Conservation (phyloP, 2,113 vertebrate genomes). For the Pleuronectes platessa region DNA sequence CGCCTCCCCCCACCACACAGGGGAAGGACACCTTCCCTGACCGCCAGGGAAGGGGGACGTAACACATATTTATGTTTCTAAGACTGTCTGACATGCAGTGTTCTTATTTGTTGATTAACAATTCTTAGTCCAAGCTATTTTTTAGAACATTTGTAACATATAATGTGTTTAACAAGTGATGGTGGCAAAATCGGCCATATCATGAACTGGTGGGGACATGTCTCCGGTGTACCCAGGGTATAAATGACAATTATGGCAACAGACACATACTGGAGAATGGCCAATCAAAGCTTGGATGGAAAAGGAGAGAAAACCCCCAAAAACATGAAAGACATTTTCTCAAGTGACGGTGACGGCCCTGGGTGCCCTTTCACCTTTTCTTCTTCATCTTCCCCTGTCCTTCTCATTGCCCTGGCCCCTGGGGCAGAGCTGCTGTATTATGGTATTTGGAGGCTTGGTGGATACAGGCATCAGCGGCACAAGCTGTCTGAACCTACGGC, state of each 20-base stretch:
- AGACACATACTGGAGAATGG: background rate
- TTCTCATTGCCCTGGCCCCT: conserved; percentile 33
- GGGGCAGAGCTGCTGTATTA: conserved; percentile 51
- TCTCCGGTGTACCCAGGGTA: too few relatives aligned
- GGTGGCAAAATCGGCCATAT: too few relatives aligned
- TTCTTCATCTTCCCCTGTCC: conserved; percentile 41
- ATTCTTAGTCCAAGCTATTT: too few relatives aligned
- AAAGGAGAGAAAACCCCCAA: background rate
- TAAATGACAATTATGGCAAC: too few relatives aligned
- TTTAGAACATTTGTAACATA: too few relatives aligned
- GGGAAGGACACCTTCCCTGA: too few relatives aligned
- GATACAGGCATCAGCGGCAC: conserved; percentile 22
- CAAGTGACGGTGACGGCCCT: conserved; percentile 1
- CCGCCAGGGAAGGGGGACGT: too few relatives aligned
- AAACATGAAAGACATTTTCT: background rate
- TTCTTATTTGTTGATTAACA: too few relatives aligned
- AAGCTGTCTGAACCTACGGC: conserved; percentile 53
- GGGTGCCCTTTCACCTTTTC: conserved; percentile 32
- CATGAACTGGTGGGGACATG: too few relatives aligned
- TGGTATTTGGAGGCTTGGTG: conserved; percentile 69
- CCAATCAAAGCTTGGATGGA: background rate
- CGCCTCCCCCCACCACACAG: too few relatives aligned
- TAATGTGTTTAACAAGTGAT: too few relatives aligned
- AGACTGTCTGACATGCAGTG: background rate
- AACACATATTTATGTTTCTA: background rate